Base-by-base conservation (phyloP, 2,797 vertebrate genomes). In the Otolemur crassicaudatus region DNA sequence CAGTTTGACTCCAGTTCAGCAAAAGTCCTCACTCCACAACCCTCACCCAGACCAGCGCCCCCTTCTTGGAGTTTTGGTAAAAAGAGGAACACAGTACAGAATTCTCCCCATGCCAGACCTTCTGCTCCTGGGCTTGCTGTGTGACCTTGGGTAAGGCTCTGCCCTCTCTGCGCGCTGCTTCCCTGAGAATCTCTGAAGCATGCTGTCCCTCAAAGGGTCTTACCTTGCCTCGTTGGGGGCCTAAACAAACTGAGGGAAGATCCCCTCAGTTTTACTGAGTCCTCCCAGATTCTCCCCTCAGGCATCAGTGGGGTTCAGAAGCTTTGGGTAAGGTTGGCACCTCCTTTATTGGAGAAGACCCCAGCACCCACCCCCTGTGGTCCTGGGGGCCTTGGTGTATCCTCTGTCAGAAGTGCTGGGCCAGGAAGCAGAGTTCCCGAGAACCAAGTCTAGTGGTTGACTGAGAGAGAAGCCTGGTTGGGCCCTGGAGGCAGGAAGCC, bases 271-370 rank as follows among this genome's bases (percentile, higher is more conserved):
- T 92, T 67, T 53, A 27, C 53, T 34, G 58, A 65, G 40, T 88
- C 96, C 89, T 95, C 93, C 93, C 94, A 96, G 87, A 40, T 92
- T 95, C 94, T 91, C 63, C 96, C 93, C 61, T 97, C 43, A 79
- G 86, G 90, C 87, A 85, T 60, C 91, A 96, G 7, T 58, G 91
- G 76, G 89, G 94, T 11, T 83, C 70, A 72, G 91, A 46, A 94
- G 69, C 40, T 85, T 79, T 87, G 91, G 90, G 53, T 87, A 94
- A 96, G 77, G 91, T 93, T 96, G 95, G 89, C 88, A 96, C 93
- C 73, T 87, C 46, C 5, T 98, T 98, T 97, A 97, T 98, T 97
- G 91, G 96, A 96, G 94, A 94, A 97, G 87, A 96, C 40, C 96
- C 97, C 90, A 75, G 96, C 90, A 89, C 95, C 97, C 93, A 77